Evolutionary conservation across 2,113 vertebrate genomes (phyloP), one percentile per base, ranked within the genome.

Genomic region (Brachirus orientalis): DNA sequence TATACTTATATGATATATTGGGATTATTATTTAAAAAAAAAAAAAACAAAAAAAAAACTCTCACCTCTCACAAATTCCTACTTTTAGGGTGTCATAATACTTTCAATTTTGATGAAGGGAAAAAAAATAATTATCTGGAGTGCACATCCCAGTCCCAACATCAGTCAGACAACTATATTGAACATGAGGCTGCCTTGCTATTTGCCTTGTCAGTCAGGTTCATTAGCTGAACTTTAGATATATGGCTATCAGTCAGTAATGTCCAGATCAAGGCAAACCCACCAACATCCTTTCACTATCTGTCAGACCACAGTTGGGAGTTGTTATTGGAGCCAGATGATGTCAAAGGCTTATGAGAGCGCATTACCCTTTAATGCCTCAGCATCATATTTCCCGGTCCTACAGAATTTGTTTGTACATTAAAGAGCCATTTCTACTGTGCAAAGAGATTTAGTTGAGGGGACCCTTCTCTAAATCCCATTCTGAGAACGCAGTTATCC

Each of bases 241-340:
- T 10, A 10, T 10, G 55, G 57, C 45, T 40, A 28, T 53, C 17
- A 17, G 57, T 45, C 47, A 28, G 48, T 57, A 35, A 50, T 50
- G 35, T 58, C 36, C 18, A 55, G 50, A 37, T 35, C 51, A 63
- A 47, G 41, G 16, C 20, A 33, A 57, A 36, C 8, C 36, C 43
- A 43, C 36, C 35, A 47, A 18, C 19, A 40, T 46, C 22, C 33
- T 52, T 17, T 54, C 19, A 35, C 11, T 38, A 50, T 75, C 28
- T 17, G 43, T 37, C 36, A 56, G 20, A 41, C 7, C 11, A 18
- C 37, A 37, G 20, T 18, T 52, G 50, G 13, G 14, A 20, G 43
- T 52, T 43, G 20, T 60, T 35, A 61, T 35, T n/a, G 41, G 41
- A 8, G n/a, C 35, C 8, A 48, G 17, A 55, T 72, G 18, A 59